phyloP scores from a whole-genome alignment of 2,113 vertebrate species.

The Alethe diademata region DNA sequence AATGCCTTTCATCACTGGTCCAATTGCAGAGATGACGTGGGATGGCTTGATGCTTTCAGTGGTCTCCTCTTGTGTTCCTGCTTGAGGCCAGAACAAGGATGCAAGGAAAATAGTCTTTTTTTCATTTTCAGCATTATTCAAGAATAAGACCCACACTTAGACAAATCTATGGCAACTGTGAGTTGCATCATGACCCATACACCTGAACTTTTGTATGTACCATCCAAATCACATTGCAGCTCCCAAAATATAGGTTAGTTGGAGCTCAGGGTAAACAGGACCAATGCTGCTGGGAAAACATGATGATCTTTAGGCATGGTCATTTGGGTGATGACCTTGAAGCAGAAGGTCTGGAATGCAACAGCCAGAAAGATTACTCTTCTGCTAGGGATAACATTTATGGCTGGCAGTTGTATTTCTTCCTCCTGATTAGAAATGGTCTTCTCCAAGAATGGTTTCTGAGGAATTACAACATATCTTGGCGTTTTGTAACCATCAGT shows the following conservation, averaged over 20 bases:
- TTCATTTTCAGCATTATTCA: background rate
- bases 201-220: background rate
- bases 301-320: background rate
- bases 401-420: background rate
- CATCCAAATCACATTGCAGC: background rate
- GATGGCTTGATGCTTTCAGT: background rate
- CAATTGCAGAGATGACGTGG: background rate
- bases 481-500: background rate
- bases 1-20: background rate
- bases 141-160: background rate
- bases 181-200: background rate
- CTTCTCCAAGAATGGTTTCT: background rate
- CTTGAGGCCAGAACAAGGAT: background rate
- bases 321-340: background rate
- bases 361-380: background rate
- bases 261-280: background rate
- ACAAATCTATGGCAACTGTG: background rate
- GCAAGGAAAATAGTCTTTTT: background rate
- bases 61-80: background rate
- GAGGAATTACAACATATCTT: background rate
- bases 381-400: background rate
- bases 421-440: background rate
- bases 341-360: background rate
- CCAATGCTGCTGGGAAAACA: background rate
- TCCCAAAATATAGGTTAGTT: background rate